A percentile compares a stretch with the other conserved stretches of the same genome.
These are phyloP conservation scores for Cherax destructor DNA, from an alignment of 1,140 invertebrate species.

Conservation along the genomic window DNA sequence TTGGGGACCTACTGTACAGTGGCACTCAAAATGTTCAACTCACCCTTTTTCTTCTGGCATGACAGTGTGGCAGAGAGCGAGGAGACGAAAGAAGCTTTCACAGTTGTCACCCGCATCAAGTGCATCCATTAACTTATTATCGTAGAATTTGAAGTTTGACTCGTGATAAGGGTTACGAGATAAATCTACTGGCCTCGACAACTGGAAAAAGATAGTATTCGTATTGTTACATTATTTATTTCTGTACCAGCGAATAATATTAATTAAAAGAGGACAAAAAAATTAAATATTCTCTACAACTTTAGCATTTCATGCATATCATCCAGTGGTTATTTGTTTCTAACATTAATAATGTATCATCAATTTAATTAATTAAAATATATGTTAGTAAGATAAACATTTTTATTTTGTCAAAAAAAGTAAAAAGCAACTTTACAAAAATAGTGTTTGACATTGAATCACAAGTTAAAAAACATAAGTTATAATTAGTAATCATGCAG, in stretches of 20 bases:
- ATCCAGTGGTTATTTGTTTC: neutral
- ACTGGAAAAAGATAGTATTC: neutral
- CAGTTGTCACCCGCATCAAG: constrained; percentile 85
- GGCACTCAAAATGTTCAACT: constrained; percentile 68
- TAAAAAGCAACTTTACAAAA: too few relatives aligned
- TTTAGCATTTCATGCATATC: neutral
- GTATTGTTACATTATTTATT: neutral
- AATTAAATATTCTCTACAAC: neutral
- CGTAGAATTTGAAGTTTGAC: constrained; percentile 95
- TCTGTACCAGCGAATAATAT: neutral
- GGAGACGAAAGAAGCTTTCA: constrained; percentile 90
- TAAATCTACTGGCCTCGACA: constrained; percentile 85
- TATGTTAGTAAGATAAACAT: too few relatives aligned
- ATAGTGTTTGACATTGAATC: neutral
- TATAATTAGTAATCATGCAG: neutral
- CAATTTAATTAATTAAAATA: neutral
- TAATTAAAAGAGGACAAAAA: neutral
- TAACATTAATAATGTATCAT: neutral
- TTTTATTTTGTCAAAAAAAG: too few relatives aligned
- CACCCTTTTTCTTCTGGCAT: constrained; percentile 94
- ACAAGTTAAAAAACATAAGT: neutral
- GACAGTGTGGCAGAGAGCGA: constrained; percentile 97
- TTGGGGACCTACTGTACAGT: too few relatives aligned
- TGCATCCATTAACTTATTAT: constrained; percentile 89
- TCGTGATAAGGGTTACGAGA: constrained; percentile 95